Percentiles rank a stretch among this genome's conserved stretches.
These are phyloP conservation scores for Gnathonemus echidnorhynchus DNA, from an alignment of 2,113 vertebrate genomes.

Conservation along the genomic window DNA sequence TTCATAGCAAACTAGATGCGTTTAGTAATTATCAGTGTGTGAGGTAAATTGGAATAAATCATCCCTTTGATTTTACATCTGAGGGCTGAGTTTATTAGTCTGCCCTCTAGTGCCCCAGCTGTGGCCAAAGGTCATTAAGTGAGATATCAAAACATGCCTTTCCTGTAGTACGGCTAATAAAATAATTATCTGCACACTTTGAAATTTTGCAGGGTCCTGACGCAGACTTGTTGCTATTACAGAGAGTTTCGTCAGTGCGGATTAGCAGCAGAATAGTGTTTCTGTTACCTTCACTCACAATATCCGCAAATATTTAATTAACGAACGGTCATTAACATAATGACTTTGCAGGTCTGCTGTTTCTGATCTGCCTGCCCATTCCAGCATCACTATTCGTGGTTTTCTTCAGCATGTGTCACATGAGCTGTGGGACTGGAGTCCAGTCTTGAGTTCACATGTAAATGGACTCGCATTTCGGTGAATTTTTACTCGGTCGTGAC, in stretches of 20 bases:
- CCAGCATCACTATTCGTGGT: not conserved
- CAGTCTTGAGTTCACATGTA: not conserved
- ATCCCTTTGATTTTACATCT: not conserved
- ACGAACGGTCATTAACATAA: not conserved
- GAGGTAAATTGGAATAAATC: conserved; percentile 15
- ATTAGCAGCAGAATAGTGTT: not conserved
- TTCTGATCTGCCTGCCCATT: no score
- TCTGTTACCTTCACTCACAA: not conserved
- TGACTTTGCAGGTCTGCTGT: not conserved
- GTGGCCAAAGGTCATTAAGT: conserved; percentile 5
- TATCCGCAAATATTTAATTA: conserved; percentile 9
- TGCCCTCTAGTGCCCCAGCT: not conserved
- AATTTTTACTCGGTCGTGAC: not conserved
- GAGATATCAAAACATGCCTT: conserved; percentile 4
- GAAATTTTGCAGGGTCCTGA: not conserved
- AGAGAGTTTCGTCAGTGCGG: not conserved
- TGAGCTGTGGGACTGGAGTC: not conserved
- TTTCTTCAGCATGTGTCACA: not conserved
- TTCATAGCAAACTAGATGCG: not conserved
- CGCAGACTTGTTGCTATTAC: not conserved
- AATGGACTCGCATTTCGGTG: not conserved
- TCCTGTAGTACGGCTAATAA: not conserved
- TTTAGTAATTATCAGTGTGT: not conserved
- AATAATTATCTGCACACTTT: not conserved
- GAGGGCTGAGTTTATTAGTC: not conserved